Evolutionary conservation across 1,140 invertebrate genomes (phyloP), one percentile per base, ranked within the genome.

Genomic region (Drosophila albomicans): DNA sequence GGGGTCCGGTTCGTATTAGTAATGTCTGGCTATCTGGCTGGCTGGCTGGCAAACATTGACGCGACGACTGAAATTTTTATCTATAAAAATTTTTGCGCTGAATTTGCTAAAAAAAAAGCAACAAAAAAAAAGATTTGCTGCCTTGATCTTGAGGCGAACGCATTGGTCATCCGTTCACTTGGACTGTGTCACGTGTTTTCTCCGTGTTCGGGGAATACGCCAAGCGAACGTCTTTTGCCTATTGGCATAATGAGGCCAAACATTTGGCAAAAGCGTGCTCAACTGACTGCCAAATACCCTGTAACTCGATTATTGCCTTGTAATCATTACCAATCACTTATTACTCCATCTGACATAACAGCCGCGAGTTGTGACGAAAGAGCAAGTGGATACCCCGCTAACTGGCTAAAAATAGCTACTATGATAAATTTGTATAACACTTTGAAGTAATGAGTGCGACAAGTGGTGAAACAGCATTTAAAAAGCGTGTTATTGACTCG

Each of bases 161-260:
- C 20, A 70, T 71, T 59, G 61, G 62, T 65, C 74, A 73, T 65
- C 32, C 56, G 28, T 66, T 65, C 48, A 16, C 35, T 41, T 16
- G 43, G 67, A 41, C 51, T 54, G 43, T 52, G 57, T 85, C 85
- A 89, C 86, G 85, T 74, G 85, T 54, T 54, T 8, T 11, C 32
- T 35, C 75, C 85, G 85, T 89, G 85, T n/a, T 67, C 75, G 81
- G 85, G 85, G 81, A 89, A 89, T 85, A 89, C 85, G 76, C 69
- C 75, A 51, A 35, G 43, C 68, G 13, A 58, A 52, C 32, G 45
- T 66, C 32, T 73, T 68, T 69, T 49, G 62, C 56, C 38, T 41
- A 48, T 8, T 77, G 70, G 57, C 45, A 63, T 77, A 73, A 77
- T 59, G 46, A n/a, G 67, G 32, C 1, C 43, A 57, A 49, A 32